Evolutionary conservation across 1,140 invertebrate species (phyloP).

Genomic region (Dendroctonus valens): DNA sequence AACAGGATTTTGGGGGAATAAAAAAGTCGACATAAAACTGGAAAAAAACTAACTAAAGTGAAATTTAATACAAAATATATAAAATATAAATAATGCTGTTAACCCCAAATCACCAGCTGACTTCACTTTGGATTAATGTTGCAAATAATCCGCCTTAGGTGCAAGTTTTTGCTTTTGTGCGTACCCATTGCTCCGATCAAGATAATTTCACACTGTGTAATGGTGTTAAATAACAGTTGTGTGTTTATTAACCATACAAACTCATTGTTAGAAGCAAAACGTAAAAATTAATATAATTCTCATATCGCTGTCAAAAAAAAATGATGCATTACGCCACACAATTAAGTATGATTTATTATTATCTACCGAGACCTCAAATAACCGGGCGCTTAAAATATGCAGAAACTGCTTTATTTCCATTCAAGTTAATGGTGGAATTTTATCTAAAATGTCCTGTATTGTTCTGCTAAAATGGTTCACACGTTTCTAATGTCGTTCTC

Average conservation of each 20-base stretch:
- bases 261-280: conserved; percentile 13
- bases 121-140: too few species aligned
- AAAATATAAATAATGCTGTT: too few species aligned
- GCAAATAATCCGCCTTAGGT: too few species aligned
- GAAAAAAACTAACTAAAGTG: too few species aligned
- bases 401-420: conserved; percentile 8
- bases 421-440: conserved; percentile 16
- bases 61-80: too few species aligned
- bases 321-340: not conserved
- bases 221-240: conserved; percentile 25
- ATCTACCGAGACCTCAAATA: conserved; percentile 9
- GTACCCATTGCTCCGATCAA: too few species aligned
- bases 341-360: conserved; percentile 17
- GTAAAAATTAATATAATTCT: conserved; percentile 6
- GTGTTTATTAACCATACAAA: conserved; percentile 19
- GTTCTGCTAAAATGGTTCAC: conserved; percentile 25
- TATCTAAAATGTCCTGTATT: conserved; percentile 27
- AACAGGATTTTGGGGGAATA: too few species aligned
- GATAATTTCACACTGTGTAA: not conserved
- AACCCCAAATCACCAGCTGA: too few species aligned
- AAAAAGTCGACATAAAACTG: too few species aligned
- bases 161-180: too few species aligned
- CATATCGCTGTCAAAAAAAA: conserved; percentile 16
- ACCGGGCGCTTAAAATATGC: conserved; percentile 7
- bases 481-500: conserved; percentile 23